Evolutionary conservation across 2,888 invertebrate species (phyloP), one percentile per base, ranked within the genome.

Genomic region (Chrysodeixis includens): DNA sequence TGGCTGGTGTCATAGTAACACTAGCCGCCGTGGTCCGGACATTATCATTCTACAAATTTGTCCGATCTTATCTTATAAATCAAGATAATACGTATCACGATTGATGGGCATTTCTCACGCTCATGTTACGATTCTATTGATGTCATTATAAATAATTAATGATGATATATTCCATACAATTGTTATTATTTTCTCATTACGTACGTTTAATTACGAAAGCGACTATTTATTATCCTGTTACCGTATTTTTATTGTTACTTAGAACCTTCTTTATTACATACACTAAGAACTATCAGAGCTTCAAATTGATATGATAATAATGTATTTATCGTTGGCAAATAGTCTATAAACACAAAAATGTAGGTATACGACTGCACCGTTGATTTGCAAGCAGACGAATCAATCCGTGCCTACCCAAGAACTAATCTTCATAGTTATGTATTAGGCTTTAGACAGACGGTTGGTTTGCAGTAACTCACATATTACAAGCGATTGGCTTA

Each of bases 121-220:
- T 18, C 1, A 1, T 46, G 8, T 22, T 12, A 52, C 5, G 30
- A 54, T n/a, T 7, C 26, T 26, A 26, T 46, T 55, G 12, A 62
- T 14, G 51, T 30, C 9, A 14, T 14, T 9, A 51, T 30, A 57
- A 66, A 32, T 59, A 46, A 10, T 51, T 8, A 46, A 18, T 46
- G 18, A 26, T 40, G 14, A 22, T 30, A 56, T 16, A 35, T 51
- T n/a, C 4, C 18, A 1, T 20, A 30, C 16, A 51, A 49, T 20
- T 35, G 49, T 22, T 35, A 53, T 30, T 8, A 56, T 60, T 64
- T 67, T 53, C 63, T 68, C 46, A 59, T 62, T 62, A 40, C 22
- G 44, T 32, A 18, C 49, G 32, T 53, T 40, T 64, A 35, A 64
- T 72, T 67, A n/a, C 18, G 14, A 49, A 66, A 26, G 26, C 26